phyloP scores from a whole-genome alignment of 1,140 invertebrate species.

The Thrips palmi region DNA sequence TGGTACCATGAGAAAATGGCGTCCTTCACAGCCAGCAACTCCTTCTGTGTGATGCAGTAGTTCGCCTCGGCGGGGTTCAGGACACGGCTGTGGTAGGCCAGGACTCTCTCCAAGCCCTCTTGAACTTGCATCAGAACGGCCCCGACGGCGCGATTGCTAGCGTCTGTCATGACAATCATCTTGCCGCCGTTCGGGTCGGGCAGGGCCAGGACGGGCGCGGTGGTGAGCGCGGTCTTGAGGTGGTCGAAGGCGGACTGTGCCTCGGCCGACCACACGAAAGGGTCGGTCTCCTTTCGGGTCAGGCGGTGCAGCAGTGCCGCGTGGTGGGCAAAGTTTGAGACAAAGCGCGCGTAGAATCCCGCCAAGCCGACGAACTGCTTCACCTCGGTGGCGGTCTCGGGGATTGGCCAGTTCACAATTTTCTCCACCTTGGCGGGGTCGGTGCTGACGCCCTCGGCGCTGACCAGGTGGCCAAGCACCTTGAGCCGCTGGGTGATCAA shows the following conservation, averaged over 20 bases:
- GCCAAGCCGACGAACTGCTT: slow-evolving; percentile 26
- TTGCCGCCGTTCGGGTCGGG: no score
- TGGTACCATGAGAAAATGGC: slow-evolving; percentile 23
- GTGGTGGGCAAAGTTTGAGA: slow-evolving; percentile 18
- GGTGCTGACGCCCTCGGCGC: slow-evolving; percentile 17
- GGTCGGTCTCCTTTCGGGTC: slow-evolving; percentile 9
- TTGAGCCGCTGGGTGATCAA: no score
- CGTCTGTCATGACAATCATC: slow-evolving; percentile 16
- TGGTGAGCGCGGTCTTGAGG: background rate
- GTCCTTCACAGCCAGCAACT: slow-evolving; percentile 25
- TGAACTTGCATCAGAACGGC: slow-evolving; percentile 16
- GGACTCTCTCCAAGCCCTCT: slow-evolving; percentile 10
- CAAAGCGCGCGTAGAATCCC: slow-evolving; percentile 23
- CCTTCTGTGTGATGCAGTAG: slow-evolving; percentile 22
- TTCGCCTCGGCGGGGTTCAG: slow-evolving; percentile 21
- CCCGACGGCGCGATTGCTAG: slow-evolving; percentile 15
- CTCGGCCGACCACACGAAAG: slow-evolving; percentile 1
- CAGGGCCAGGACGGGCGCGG: background rate
- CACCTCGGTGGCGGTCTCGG: slow-evolving; percentile 20
- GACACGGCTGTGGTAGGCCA: slow-evolving; percentile 16
- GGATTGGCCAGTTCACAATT: slow-evolving; percentile 19
- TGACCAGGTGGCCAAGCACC: slow-evolving; percentile 21
- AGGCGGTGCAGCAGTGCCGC: slow-evolving; percentile 17
- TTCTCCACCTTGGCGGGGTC: slow-evolving; percentile 21
- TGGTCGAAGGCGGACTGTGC: slow-evolving; percentile 3